Percentiles rank a stretch among this genome's conserved stretches.
These are phyloP conservation scores for Papilio gigon DNA, from an alignment of 2,888 invertebrate genomes.

Conservation along the genomic window DNA sequence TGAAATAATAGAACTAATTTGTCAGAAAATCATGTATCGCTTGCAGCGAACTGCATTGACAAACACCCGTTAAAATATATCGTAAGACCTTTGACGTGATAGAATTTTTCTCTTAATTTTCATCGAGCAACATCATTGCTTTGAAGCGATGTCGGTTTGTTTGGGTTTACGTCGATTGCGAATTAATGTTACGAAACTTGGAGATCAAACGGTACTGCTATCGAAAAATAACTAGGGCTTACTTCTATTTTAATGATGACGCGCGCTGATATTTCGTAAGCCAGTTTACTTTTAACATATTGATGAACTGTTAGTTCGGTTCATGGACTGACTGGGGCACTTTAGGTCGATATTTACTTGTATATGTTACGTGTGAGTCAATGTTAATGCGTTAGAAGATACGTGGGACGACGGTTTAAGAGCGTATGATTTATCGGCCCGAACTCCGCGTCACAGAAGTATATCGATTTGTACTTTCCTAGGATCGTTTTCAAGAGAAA, in stretches of 20 bases:
- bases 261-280: conserved; percentile 1
- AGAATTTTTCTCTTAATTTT: conserved; percentile 2
- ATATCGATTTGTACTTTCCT: background rate
- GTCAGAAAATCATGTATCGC: too few relatives aligned
- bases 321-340: conserved; percentile 11
- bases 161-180: conserved; percentile 18
- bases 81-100: conserved; percentile 18
- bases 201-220: conserved; percentile 31
- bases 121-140: conserved; percentile 11
- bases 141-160: conserved; percentile 26
- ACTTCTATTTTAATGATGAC: conserved; percentile 29
- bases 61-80: conserved; percentile 22
- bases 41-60: conserved; percentile 18
- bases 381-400: background rate
- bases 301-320: conserved; percentile 11
- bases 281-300: conserved; percentile 14
- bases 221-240: background rate
- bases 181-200: conserved; percentile 33
- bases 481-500: background rate
- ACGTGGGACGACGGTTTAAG: background rate
- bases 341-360: background rate
- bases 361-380: background rate
- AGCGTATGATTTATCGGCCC: background rate
- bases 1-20: too few relatives aligned
- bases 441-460: background rate